Conservation (phyloP, 2,113 vertebrate genomes). For the Colaptes auratus region DNA sequence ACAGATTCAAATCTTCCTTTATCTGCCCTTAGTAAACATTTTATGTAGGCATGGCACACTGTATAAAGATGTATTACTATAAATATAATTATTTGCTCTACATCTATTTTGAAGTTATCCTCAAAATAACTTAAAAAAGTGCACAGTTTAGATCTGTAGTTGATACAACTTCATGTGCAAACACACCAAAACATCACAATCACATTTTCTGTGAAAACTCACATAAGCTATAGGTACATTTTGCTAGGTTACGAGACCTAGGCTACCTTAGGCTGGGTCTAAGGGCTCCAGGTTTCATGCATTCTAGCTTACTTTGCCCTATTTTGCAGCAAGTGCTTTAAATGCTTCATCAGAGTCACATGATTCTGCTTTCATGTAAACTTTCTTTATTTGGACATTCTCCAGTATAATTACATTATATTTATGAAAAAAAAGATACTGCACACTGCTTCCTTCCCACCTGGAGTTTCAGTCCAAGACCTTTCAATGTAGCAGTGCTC, state of each 20-base stretch:
- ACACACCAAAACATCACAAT: background rate
- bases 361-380: constrained; percentile 42
- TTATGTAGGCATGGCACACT: no score
- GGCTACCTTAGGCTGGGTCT: background rate
- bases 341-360: background rate
- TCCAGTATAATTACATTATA: constrained; percentile 61
- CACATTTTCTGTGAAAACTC: background rate
- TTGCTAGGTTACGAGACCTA: background rate
- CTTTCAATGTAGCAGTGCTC: background rate
- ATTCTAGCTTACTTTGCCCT: background rate
- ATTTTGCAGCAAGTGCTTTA: constrained; percentile 40
- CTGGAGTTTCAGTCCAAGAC: constrained; percentile 18
- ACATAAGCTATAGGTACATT: background rate
- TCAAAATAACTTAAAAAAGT: background rate
- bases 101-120: no score
- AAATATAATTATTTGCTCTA: background rate
- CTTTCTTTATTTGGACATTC: constrained; percentile 60
- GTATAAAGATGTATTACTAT: background rate
- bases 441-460: constrained; percentile 62
- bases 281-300: background rate
- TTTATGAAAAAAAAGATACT: constrained; percentile 68
- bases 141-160: background rate
- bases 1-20: background rate
- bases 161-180: background rate
- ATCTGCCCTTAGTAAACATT: background rate